Evolutionary conservation across 2,797 vertebrate genomes (phyloP).

Genomic region (Siniperca obscura): DNA sequence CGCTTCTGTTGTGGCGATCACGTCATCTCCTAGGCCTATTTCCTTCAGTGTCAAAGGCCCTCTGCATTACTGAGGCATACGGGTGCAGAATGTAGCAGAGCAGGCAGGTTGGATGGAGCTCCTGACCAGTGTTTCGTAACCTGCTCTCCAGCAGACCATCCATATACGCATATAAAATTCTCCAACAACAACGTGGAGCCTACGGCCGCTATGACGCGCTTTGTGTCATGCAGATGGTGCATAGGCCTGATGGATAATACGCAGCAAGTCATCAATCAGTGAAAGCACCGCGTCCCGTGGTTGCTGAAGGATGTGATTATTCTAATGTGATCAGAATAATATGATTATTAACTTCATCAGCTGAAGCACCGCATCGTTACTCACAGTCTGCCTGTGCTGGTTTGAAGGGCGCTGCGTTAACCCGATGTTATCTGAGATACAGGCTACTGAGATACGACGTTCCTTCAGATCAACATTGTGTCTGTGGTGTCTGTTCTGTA

Average conservation of each 20-base stretch:
- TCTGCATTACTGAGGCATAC: constrained; percentile 35
- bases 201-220: constrained; percentile 64
- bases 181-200: constrained; percentile 59
- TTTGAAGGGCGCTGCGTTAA: constrained; percentile 63
- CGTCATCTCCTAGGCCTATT: constrained; percentile 65
- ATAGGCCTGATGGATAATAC: constrained; percentile 72
- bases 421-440: constrained; percentile 43
- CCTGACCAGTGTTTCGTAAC: constrained; percentile 64
- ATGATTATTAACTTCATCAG: constrained; percentile 48
- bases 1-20: constrained; percentile 57
- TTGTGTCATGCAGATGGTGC: constrained; percentile 68
- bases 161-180: constrained; percentile 33
- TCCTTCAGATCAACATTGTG: constrained; percentile 13
- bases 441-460: constrained; percentile 7
- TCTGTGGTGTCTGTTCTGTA: background rate
- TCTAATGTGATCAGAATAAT: constrained; percentile 51
- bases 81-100: constrained; percentile 31
- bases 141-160: constrained; percentile 39
- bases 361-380: constrained; percentile 40
- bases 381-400: constrained; percentile 39
- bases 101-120: constrained; percentile 39
- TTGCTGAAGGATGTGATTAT: constrained; percentile 47
- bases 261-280: constrained; percentile 73
- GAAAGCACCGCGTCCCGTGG: constrained; percentile 35
- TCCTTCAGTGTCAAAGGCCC: constrained; percentile 63